These are phyloP conservation scores for Drosophila mayaguana DNA, from an alignment of 2,888 invertebrate species.

Conservation along the genomic window DNA sequence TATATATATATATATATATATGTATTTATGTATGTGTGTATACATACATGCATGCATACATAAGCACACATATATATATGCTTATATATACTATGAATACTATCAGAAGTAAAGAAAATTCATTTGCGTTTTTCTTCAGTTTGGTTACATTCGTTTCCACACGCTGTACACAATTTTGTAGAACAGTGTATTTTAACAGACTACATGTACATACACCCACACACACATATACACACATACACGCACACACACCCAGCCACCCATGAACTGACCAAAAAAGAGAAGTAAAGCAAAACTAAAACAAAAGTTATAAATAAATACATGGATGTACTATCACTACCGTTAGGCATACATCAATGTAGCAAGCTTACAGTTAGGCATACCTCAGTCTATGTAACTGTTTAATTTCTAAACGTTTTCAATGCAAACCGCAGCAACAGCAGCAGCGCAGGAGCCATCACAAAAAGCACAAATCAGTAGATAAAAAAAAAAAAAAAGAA, in stretches of 20 bases:
- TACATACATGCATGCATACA: not conserved
- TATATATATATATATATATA: constrained; percentile 52
- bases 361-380: constrained; percentile 41
- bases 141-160: constrained; percentile 49
- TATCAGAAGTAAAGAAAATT: constrained; percentile 45
- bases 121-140: constrained; percentile 67
- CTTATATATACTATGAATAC: constrained; percentile 61
- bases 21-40: constrained; percentile 9
- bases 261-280: constrained; percentile 68
- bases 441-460: constrained; percentile 71
- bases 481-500: constrained; percentile 29
- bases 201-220: constrained; percentile 57
- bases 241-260: constrained; percentile 28
- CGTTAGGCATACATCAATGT: constrained; percentile 46
- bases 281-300: not conserved
- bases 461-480: constrained; percentile 74
- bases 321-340: constrained; percentile 46
- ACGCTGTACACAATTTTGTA: constrained; percentile 38
- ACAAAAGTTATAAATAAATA: constrained; percentile 26
- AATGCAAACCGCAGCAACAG: constrained; percentile 44
- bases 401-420: constrained; percentile 49
- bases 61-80: not conserved
- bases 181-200: constrained; percentile 33
- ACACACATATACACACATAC: not conserved
- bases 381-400: constrained; percentile 45